These are phyloP conservation scores for Creontiades dilutus DNA, from an alignment of 2,888 invertebrate species.

Conservation along the genomic window DNA sequence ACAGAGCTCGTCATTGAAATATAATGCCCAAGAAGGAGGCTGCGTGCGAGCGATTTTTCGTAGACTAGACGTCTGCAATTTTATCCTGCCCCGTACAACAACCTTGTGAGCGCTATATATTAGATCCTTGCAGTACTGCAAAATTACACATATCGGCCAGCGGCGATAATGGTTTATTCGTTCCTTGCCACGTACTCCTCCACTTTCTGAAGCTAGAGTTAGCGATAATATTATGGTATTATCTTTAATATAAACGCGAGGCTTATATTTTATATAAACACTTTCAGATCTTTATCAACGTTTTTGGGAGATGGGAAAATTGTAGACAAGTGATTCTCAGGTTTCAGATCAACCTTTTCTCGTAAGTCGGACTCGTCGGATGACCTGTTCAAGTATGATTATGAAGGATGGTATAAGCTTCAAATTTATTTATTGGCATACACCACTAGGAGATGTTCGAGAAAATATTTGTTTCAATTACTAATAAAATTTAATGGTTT, in stretches of 20 bases:
- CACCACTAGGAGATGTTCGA: too few relatives aligned
- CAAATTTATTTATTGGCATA: too few relatives aligned
- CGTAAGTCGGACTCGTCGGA: too few relatives aligned
- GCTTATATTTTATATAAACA: background rate
- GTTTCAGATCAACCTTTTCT: background rate
- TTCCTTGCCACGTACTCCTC: background rate
- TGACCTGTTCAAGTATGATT: too few relatives aligned
- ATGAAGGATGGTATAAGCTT: too few relatives aligned
- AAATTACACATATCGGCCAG: background rate
- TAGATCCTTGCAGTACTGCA: background rate
- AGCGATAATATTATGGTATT: background rate
- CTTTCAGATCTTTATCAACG: background rate
- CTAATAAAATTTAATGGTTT: too few relatives aligned
- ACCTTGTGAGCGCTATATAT: background rate
- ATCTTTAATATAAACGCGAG: background rate
- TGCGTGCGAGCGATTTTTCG: background rate
- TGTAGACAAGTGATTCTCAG: background rate
- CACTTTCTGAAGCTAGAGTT: background rate
- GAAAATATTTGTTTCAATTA: too few relatives aligned
- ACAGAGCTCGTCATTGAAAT: slow-evolving; percentile 5
- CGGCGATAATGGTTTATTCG: background rate
- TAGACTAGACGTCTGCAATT: background rate
- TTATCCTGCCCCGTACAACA: background rate
- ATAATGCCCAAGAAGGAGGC: background rate
- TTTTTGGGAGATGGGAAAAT: background rate